Evolutionary conservation across 53 echinoderm and acorn worm genomes (phyloP), one percentile per base, ranked within the genome.

Genomic region (Echinarachnius parma): DNA sequence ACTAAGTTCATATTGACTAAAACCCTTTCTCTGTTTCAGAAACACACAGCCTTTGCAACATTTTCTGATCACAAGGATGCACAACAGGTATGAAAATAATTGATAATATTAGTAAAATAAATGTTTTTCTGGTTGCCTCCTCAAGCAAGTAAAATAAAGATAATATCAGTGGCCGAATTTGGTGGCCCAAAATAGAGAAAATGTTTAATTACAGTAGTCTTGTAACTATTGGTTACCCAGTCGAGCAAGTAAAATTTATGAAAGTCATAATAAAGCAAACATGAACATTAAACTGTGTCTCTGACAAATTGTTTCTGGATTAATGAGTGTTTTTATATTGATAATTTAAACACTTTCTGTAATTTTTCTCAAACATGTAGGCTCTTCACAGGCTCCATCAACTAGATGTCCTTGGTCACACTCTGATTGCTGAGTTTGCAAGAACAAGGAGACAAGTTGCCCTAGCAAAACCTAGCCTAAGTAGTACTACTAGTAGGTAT

Each of bases 31-130:
- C 58, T 5, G 32, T 23, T 76, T 14, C 84, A 93, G 93, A 93
- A 89, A 89, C 83, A 93, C 39, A 72, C 86, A 33, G 93, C 93
- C 7, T 89, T 93, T 93, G 93, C 89, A n/a, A 77, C 82, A 52
- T 93, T 93, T 62, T 25, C 23, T 44, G 89, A 93, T 47, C 78
- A 79, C 29, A 54, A n/a, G 34, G 56, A 83, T 58, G 84, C 93
- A 59, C 49, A 83, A 39, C 81, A 93, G 60, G 93, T 93, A 77
- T 64, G 83, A 13, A 36, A 7, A 42, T 9, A 9, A 42, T 7
- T 19, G 13, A 14, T 4, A 31, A 31, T 35, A 19, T 59, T 2
- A 3, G 28, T 15, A 35, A 59, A 5, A 25, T 1, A 34, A 4
- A 64, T 34, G 4, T 2, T 28, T 31, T 62, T 30, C 14, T 10